Evolutionary conservation across 2,888 invertebrate genomes (phyloP).

Genomic region (Ypsolopha sequella): DNA sequence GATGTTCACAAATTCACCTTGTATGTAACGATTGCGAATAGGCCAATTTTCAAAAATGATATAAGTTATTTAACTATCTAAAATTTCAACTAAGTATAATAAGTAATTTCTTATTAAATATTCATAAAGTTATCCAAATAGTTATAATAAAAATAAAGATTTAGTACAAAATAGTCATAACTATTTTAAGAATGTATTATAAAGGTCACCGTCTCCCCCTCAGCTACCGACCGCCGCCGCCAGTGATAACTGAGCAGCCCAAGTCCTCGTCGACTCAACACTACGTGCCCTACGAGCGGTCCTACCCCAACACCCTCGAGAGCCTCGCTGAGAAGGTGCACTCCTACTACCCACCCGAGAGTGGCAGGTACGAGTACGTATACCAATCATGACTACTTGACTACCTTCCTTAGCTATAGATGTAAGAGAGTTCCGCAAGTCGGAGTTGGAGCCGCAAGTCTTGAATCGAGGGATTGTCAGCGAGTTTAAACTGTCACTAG

Average conservation of each 20-base stretch:
- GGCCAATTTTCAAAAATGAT: not conserved
- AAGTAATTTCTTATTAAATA: no score
- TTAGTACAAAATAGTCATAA: no score
- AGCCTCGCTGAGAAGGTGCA: slow-evolving; percentile 94
- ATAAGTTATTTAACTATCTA: no score
- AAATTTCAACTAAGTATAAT: no score
- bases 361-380: slow-evolving; percentile 33
- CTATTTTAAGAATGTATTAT: slow-evolving; percentile 1
- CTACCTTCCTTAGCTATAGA: no score
- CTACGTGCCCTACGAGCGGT: slow-evolving; percentile 90
- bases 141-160: no score
- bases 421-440: no score
- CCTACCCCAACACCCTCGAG: slow-evolving; percentile 89
- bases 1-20: no score
- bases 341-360: slow-evolving; percentile 77
- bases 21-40: not conserved
- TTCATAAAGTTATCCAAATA: no score
- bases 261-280: slow-evolving; percentile 81
- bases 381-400: not conserved
- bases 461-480: no score
- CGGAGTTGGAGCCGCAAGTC: no score
- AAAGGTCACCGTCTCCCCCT: not conserved
- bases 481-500: no score
- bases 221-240: slow-evolving; percentile 86
- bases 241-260: slow-evolving; percentile 92